Conservation (phyloP, 2,113 vertebrate genomes). For the Charadrius vociferus region DNA sequence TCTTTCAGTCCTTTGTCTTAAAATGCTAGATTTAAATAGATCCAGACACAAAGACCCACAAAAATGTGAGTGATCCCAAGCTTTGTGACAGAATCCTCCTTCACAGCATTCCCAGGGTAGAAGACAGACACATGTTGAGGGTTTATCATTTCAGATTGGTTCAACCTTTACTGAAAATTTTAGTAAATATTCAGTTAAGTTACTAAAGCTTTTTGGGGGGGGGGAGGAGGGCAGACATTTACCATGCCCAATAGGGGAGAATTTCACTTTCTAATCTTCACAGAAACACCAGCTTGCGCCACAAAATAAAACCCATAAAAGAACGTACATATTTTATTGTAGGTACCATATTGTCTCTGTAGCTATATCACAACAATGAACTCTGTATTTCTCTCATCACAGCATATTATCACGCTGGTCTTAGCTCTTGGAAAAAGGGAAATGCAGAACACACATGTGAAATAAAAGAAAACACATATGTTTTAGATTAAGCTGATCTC, state of each 20-base stretch:
- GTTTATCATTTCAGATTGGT: neutral
- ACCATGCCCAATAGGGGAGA: neutral
- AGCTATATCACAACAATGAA: neutral
- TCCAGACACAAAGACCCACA: conserved; percentile 29
- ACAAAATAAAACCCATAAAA: neutral
- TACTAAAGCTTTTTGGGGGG: neutral
- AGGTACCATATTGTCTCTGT: neutral
- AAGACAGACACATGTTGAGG: neutral
- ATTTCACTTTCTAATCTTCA: neutral
- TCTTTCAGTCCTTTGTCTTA: neutral
- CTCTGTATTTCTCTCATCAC: neutral
- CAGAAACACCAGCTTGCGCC: neutral
- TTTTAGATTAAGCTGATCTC: neutral
- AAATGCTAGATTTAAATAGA: conserved; percentile 39
- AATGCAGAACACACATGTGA: conserved; percentile 11
- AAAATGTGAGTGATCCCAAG: neutral
- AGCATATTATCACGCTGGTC: neutral
- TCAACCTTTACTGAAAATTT: neutral
- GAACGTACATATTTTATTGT: neutral
- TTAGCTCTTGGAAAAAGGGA: neutral
- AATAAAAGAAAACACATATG: conserved; percentile 48
- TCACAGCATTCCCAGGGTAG: neutral
- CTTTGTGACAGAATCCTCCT: neutral
- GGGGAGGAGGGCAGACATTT: accelerated
- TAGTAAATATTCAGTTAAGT: neutral